A percentile compares a stretch with the other conserved stretches of the same genome.
Conservation (phyloP, 2,888 invertebrate genomes). For the Gryllus longicercus region DNA sequence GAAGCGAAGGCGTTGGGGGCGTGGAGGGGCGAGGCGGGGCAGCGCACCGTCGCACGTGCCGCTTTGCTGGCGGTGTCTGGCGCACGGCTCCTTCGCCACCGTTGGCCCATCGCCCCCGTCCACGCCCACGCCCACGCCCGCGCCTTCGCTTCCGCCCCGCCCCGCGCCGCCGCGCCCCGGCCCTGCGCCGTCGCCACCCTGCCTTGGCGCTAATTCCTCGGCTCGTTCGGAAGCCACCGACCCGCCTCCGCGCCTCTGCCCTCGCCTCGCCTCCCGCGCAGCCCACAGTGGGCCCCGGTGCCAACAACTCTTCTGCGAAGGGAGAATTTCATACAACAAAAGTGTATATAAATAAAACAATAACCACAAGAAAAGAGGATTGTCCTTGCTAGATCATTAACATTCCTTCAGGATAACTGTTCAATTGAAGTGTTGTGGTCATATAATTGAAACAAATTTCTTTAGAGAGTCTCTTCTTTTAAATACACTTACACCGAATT, state of each 20-base stretch:
- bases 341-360: no score
- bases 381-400: no score
- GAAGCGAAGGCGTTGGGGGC: background rate
- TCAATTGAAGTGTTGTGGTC: no score
- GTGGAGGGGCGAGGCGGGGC: background rate
- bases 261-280: background rate
- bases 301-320: background rate
- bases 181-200: background rate
- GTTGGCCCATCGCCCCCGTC: background rate
- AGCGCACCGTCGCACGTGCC: background rate
- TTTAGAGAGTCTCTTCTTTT: no score
- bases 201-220: background rate
- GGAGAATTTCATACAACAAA: no score
- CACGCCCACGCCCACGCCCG: background rate
- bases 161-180: background rate
- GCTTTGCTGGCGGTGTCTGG: background rate
- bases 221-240: background rate
- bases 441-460: no score
- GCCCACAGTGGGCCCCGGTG: background rate
- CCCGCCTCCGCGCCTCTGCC: background rate
- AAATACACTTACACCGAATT: no score
- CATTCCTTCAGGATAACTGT: no score
- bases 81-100: background rate
- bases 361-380: no score
- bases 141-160: background rate